phyloP scores from a whole-genome alignment of 2,888 invertebrate species.

The Reticulitermes lucifugus region DNA sequence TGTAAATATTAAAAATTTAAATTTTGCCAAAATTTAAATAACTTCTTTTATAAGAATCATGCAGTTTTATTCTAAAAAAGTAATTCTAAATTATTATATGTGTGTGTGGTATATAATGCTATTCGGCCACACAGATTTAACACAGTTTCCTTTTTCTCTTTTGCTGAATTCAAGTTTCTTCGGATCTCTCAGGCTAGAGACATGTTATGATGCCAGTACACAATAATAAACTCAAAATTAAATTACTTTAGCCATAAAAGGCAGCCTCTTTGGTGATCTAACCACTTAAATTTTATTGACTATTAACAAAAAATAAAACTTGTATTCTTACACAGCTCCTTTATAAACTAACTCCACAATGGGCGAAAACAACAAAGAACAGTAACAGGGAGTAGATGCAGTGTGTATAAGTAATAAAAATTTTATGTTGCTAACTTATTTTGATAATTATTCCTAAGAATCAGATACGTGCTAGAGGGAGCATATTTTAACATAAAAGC shows the following conservation, averaged over 20 bases:
- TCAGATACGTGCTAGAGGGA: neutral
- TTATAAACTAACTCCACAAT: neutral
- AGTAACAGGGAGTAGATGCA: neutral
- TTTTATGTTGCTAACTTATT: neutral
- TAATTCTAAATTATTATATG: no score
- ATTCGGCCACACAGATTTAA: no score
- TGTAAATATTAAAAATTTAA: no score
- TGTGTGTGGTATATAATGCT: no score
- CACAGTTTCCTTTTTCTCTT: no score
- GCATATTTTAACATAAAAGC: neutral
- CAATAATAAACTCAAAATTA: neutral
- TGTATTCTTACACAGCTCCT: neutral
- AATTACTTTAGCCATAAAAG: neutral
- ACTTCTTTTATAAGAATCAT: no score
- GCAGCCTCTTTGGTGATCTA: neutral
- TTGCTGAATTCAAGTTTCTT: no score
- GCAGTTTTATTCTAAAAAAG: no score
- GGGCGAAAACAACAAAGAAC: neutral
- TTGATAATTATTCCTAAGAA: neutral
- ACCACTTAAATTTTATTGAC: constrained; percentile 1
- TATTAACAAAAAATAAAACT: neutral
- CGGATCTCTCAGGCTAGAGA: no score
- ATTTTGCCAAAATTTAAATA: no score
- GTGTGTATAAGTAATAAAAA: neutral
- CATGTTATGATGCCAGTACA: neutral